Percentiles rank a stretch among this genome's conserved stretches.
Conservation (phyloP, 2,797 vertebrate genomes). For the Sylvilagus floridanus region DNA sequence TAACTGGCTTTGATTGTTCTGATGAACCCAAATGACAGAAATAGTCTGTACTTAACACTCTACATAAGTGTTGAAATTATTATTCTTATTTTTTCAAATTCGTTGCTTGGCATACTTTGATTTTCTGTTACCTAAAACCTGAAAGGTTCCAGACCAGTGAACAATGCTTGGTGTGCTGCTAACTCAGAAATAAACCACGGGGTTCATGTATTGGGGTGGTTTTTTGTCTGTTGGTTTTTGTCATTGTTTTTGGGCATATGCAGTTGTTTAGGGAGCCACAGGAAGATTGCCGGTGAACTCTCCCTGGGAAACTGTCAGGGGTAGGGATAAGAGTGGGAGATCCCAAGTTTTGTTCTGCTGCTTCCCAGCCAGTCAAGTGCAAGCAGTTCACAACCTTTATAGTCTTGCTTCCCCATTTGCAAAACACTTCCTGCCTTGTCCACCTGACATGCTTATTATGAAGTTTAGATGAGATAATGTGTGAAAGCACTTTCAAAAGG, state of each 20-base stretch:
- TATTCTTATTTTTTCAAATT: not conserved
- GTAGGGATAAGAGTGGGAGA: not conserved
- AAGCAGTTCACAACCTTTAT: not conserved
- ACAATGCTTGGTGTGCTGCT: not conserved
- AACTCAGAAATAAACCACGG: not conserved
- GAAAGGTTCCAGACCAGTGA: not conserved
- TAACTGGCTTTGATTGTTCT: not conserved
- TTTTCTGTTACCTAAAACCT: not conserved
- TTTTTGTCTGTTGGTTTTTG: too few species aligned
- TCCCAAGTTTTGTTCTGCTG: not conserved
- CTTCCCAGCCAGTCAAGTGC: not conserved
- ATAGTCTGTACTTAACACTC: not conserved
- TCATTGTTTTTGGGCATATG: not conserved
- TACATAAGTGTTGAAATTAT: not conserved
- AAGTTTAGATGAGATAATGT: not conserved
- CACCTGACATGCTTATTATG: not conserved
- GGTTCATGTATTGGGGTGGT: not conserved
- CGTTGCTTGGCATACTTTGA: not conserved
- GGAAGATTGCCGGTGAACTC: not conserved
- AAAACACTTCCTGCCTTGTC: not conserved
- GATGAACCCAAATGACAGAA: not conserved
- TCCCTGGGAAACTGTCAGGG: not conserved
- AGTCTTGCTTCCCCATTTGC: not conserved
- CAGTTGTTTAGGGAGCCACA: constrained; percentile 6
- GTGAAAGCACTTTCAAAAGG: not conserved